Evolutionary conservation across 2,113 vertebrate genomes (phyloP), one percentile per base, ranked within the genome.

Genomic region (Mormyrus lacerda): DNA sequence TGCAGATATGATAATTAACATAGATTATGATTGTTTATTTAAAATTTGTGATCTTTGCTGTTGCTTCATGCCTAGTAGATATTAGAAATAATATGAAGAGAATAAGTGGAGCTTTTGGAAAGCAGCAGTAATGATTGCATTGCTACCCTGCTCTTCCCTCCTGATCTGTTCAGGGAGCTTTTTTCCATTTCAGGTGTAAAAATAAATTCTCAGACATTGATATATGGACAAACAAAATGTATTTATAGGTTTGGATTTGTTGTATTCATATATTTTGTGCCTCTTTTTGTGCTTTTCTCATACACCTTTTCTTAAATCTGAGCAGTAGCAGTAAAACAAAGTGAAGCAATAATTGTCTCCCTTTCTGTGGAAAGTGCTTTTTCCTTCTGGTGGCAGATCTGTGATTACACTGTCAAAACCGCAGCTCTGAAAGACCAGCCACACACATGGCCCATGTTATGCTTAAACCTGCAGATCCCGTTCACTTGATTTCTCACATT

Each of bases 341-440:
- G 44, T 50, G 24, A 85, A 85, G 21, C 10, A 50, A 50, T 79
- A 85, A 85, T 85, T 15, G 24, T 48, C 45, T 48, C 83, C 44
- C 24, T 85, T 85, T 45, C 82, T 2, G 3, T 21, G 24, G 42
- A 85, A 47, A 85, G 82, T 45, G 21, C 42, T 85, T 48, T 48
- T 44, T 27, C 21, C 82, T n/a, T 44, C 42, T 27, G 44, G 11
- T 27, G 45, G 21, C 82, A 48, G 13, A 48, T 48, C 82, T 48
- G 45, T 48, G 45, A 85, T 79, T 79, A 79, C 31, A 79, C 73
- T 79, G 73, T 79, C 73, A 79, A 76, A 76, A 76, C 69, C 31
- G 5, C 73, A 39, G 73, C 35, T 76, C 73, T 76, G 35, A 76
- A 79, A 31, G n/a, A 82, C 76, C 44, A 84, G 10, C 21, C 82